Base-by-base conservation (phyloP, 2,113 vertebrate genomes). In the Carassius gibelio region DNA sequence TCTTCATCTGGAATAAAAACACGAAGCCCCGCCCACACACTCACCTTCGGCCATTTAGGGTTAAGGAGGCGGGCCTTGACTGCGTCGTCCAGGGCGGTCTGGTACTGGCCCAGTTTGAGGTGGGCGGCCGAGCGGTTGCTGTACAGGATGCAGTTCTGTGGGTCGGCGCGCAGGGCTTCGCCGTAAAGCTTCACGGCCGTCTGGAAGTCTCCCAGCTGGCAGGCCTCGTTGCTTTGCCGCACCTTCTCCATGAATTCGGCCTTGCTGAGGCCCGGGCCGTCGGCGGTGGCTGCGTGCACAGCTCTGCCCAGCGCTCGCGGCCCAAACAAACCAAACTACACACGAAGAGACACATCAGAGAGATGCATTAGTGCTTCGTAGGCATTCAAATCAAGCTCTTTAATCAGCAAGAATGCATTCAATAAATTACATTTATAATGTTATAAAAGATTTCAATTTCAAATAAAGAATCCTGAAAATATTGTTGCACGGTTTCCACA, bases 11-110 rank as follows among this genome's bases (percentile, higher is more conserved):
- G 45, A 48, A 48, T 11, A 11, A 48, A 48, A 48, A 30, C 1
- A n/a, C 14, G 38, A 42, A 8, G 79, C 82, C 82, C 75, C 9
- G 55, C 42, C 61, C 36, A 68, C 50, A 15, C 36, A 77, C 79
- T 85, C 96, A 99, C 98, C 97, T 99, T 99, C 0, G 97, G 96
- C 97, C 97, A 99, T 5, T 98, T 98, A 79, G 98, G 97, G 86
- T 99, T 99, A 26, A 99, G 95, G 72, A 97, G 94, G 0, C 96
- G 95, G 10, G 98, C 98, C 88, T 96, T 96, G 92, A 97, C 92
- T 0, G 97, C 97, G 64, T 99, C 98, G 0, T 97, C 96, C 91
- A 99, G 89, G 0, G 98, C 97, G 8, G 93, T 94, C 89, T 95
- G 92, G 59, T 98, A 97, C 89, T 97, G 95, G 0, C 96, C 96